Conservation (phyloP, 2,888 invertebrate genomes). For the Serripes groenlandicus region DNA sequence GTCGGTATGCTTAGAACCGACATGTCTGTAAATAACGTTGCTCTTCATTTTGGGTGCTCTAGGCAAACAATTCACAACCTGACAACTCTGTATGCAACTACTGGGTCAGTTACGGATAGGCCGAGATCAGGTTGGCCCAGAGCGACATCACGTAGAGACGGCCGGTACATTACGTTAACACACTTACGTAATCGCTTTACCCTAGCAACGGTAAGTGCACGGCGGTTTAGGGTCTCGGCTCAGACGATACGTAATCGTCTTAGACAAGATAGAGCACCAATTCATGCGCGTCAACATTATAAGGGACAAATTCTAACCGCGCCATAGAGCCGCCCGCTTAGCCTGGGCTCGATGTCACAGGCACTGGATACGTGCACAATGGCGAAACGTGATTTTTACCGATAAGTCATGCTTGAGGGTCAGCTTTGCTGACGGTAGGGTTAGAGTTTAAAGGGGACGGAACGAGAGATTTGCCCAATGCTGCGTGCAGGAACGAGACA, state of each 20-base stretch:
- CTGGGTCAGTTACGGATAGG: conserved; percentile 7
- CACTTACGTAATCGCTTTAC: conserved; percentile 18
- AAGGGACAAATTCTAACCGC: conserved; percentile 18
- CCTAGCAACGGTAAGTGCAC: conserved; percentile 20
- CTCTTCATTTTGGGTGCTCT: conserved; percentile 26
- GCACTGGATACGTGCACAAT: conserved; percentile 8
- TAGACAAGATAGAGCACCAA: background rate
- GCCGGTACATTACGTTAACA: conserved; percentile 8
- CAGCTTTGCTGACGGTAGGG: conserved; percentile 19
- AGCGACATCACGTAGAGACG: conserved; percentile 10
- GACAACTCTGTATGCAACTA: conserved; percentile 12
- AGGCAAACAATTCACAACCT: conserved; percentile 18
- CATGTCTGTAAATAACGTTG: conserved; percentile 28
- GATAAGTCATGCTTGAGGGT: conserved; percentile 20
- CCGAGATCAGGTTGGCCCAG: conserved; percentile 4
- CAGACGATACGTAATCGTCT: conserved; percentile 17
- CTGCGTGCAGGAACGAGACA: conserved; percentile 2
- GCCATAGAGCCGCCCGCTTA: conserved; percentile 15
- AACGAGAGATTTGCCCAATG: conserved; percentile 19
- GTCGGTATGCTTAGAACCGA: conserved; percentile 34
- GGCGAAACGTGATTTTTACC: conserved; percentile 6
- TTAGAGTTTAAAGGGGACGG: conserved; percentile 4
- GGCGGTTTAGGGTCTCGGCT: conserved; percentile 8
- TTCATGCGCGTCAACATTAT: background rate
- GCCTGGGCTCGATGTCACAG: conserved; percentile 14